Evolutionary conservation across 2,797 vertebrate species (phyloP), one percentile per base, ranked within the genome.

Genomic region (Rallus crepitans): DNA sequence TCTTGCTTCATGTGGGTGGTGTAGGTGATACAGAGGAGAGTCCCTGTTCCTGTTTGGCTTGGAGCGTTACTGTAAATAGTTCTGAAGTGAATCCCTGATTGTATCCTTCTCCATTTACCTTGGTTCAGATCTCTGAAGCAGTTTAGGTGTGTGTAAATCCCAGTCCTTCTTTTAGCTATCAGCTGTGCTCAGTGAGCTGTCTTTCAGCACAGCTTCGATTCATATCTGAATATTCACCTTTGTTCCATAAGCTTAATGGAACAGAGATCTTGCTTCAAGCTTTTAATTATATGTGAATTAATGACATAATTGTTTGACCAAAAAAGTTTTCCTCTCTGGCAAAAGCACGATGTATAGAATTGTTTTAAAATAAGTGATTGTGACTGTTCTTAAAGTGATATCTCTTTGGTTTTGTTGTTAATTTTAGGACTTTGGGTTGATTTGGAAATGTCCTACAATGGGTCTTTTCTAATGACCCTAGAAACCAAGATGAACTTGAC

Each of bases 401-500:
- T 88, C 56, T 84, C 91, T 61, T 42, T 55, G 30, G 23, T 25
- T 39, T 16, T 73, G n/a, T 73, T 89, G 25, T 96, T 94, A 91
- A 80, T 97, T 90, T 71, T 97, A 99, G 99, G 99, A 90, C 98
- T 99, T 76, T 99, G 99, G 99, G 98, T 99, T 90, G 99, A 99
- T 98, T 96, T 99, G 98, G 99, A 99, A 96, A 98, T 99, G 85
- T 99, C 99, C 96, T 99, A 99, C 98, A 99, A 98, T 16, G 99
- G 99, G 52, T 99, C 99, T 85, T 99, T 99, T 97, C 98, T 99
- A 90, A 99, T 99, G 99, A 99, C 99, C 53, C 98, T 99, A 33
- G 99, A 99, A 98, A 99, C 99, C 73, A 99, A 99, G 98, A 99
- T 99, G 99, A 99, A 99, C 97, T 98, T 99, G 97, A 99, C 99